Evolutionary conservation across 1,140 invertebrate species (phyloP), one percentile per base, ranked within the genome.

Genomic region (Nebria ingens): DNA sequence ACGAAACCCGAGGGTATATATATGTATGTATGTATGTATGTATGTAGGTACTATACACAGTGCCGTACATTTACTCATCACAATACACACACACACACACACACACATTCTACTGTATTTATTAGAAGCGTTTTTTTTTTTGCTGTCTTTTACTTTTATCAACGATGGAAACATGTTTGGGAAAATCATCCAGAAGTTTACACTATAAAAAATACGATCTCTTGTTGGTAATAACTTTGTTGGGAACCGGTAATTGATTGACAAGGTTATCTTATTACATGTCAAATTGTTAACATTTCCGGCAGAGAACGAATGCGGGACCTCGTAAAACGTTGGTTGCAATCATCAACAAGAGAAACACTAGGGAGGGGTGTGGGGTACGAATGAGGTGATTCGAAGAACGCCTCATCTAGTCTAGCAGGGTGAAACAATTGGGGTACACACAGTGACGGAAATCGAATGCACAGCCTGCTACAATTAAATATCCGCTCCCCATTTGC

Each of bases 211-310:
- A n/a, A n/a, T n/a, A n/a, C n/a, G n/a, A n/a, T n/a, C n/a, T n/a
- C n/a, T n/a, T n/a, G n/a, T n/a, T n/a, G n/a, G 6, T 45, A 9
- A 45, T 45, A 45, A 45, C 40, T 6, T 11, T 4, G 15, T 45
- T 45, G 9, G 6, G 15, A 45, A 45, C 40, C 40, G 40, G 40
- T 45, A 45, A 45, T 12, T 45, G 40, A 45, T 17, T 45, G 40
- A 45, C 40, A 45, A 45, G 40, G 40, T 45, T 45, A 45, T 45
- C 40, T 45, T 45, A 45, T 45, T 45, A 45, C 40, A 12, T 45
- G 40, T 45, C 40, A 45, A 45, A 45, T 45, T 45, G 40, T 45
- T 45, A 45, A 45, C 40, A 17, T 45, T 45, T 45, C 40, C 40
- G 25, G 25, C 25, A 34, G 25, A 9, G 25, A 9, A n/a, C 25